Evolutionary conservation across 2,113 vertebrate genomes (phyloP).

Genomic region (Clupea harengus): DNA sequence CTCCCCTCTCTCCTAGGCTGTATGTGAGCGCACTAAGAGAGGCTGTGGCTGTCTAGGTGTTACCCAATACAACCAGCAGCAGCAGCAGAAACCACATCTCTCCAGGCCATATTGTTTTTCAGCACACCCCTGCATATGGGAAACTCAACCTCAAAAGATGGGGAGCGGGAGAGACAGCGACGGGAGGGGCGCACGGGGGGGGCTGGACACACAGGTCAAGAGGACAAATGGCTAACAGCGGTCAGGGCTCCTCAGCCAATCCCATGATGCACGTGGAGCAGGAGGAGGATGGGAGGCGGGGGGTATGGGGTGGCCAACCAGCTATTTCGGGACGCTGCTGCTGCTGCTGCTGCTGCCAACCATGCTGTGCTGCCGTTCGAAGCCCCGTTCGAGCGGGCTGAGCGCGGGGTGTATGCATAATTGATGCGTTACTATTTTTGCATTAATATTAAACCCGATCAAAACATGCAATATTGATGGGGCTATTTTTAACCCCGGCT

Average conservation of each 20-base stretch:
- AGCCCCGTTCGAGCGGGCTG: too few species aligned
- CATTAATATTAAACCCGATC: slow-evolving; percentile 70
- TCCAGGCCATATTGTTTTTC: not conserved
- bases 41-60: not conserved
- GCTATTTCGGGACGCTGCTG: slow-evolving; percentile 21
- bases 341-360: not conserved
- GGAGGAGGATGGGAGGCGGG: slow-evolving; percentile 17
- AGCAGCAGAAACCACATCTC: too few species aligned
- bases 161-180: not conserved
- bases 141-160: not conserved
- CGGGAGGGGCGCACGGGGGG: not conserved
- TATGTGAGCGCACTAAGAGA: not conserved
- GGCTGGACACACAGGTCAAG: too few species aligned
- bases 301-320: not conserved
- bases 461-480: slow-evolving; percentile 68
- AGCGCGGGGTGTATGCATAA: slow-evolving; percentile 58
- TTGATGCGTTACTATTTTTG: slow-evolving; percentile 71
- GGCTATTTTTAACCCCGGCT: slow-evolving; percentile 63
- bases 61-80: too few species aligned
- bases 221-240: too few species aligned
- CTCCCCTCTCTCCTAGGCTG: not conserved
- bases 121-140: not conserved
- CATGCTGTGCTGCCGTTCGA: not conserved
- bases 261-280: too few species aligned
- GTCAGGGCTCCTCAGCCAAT: too few species aligned